These are phyloP conservation scores for Petrocephalus zakoni DNA, from an alignment of 2,113 vertebrate species.

Conservation along the genomic window DNA sequence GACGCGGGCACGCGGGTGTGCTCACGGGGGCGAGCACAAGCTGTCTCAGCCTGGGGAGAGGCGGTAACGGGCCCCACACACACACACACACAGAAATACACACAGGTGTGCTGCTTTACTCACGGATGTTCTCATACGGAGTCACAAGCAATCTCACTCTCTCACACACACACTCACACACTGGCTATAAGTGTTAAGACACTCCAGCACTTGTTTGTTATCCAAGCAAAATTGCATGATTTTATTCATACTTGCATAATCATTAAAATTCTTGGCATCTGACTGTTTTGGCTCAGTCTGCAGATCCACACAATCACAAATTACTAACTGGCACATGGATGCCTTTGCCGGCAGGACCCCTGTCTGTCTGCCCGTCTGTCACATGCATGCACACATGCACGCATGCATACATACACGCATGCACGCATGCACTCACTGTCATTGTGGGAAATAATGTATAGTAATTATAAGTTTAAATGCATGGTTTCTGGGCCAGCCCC, in stretches of 20 bases:
- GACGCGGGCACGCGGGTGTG: background rate
- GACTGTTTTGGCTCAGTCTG: background rate
- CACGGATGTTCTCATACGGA: background rate
- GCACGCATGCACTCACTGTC: constrained; percentile 1
- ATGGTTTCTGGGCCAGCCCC: background rate
- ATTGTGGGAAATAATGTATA: background rate
- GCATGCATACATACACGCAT: constrained; percentile 10
- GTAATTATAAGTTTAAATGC: background rate
- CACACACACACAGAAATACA: background rate
- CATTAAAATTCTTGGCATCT: background rate
- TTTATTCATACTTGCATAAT: constrained; percentile 15
- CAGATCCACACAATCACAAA: constrained; percentile 5
- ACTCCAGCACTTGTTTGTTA: background rate
- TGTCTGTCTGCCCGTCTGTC: constrained; percentile 1
- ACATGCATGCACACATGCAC: constrained; percentile 16
- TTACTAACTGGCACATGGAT: background rate
- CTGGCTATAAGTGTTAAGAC: background rate
- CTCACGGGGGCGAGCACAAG: background rate
- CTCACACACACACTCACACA: constrained; percentile 7
- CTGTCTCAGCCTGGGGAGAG: background rate
- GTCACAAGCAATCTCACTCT: background rate
- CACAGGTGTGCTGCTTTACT: background rate
- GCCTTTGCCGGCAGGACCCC: background rate
- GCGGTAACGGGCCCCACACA: background rate
- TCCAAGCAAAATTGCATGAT: background rate